A percentile compares a stretch with the other conserved stretches of the same genome.
These are phyloP conservation scores for Erpornis zantholeuca DNA, from an alignment of 2,113 vertebrate species.

Conservation along the genomic window DNA sequence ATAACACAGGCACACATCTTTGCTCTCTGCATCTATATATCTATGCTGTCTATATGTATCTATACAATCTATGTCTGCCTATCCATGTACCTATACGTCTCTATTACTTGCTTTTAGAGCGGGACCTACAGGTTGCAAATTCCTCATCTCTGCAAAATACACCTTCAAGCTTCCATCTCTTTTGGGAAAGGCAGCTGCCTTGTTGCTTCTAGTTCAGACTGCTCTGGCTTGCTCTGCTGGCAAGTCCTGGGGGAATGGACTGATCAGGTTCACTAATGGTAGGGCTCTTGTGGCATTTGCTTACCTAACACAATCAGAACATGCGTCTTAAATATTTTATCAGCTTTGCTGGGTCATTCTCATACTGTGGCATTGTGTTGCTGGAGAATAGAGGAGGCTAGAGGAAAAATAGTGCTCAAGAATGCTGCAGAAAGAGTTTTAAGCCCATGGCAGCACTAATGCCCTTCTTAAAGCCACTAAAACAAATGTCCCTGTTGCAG, in stretches of 20 bases:
- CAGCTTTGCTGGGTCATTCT: slow-evolving; percentile 59
- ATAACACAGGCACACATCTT: neutral
- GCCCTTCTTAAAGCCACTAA: neutral
- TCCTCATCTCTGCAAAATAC: neutral
- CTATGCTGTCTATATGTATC: accelerated
- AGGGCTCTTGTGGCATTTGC: slow-evolving; percentile 54
- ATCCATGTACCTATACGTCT: neutral
- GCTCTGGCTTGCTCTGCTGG: neutral
- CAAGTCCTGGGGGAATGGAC: slow-evolving; percentile 25
- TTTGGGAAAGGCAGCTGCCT: neutral
- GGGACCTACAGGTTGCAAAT: neutral
- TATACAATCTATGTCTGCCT: neutral
- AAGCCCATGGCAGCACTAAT: neutral
- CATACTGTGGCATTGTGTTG: neutral
- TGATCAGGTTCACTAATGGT: slow-evolving; percentile 65
- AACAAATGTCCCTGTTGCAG: neutral
- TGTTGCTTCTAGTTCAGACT: neutral
- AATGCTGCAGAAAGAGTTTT: slow-evolving; percentile 3
- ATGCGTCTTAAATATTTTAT: slow-evolving; percentile 71
- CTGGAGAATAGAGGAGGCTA: neutral
- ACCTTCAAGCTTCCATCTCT: neutral
- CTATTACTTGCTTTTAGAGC: neutral
- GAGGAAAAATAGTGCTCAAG: neutral
- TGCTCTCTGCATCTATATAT: neutral
- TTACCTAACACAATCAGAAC: slow-evolving; percentile 70